These are phyloP conservation scores for Eristalis tenax DNA, from an alignment of 2,888 invertebrate species.

Conservation along the genomic window DNA sequence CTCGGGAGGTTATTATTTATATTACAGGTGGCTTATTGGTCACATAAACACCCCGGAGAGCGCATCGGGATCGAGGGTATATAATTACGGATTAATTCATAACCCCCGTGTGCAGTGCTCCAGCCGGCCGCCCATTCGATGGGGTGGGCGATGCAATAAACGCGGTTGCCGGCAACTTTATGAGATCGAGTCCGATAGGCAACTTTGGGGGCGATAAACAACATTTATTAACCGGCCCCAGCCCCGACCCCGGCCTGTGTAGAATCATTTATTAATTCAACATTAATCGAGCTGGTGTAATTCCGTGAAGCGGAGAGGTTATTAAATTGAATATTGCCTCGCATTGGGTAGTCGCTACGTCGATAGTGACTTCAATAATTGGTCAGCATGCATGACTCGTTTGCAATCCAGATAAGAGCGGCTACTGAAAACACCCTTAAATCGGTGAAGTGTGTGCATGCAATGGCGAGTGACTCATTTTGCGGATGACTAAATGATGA, in stretches of 20 bases:
- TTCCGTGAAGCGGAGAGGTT: slow-evolving; percentile 32
- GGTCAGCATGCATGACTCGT: neutral
- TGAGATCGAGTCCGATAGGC: slow-evolving; percentile 1
- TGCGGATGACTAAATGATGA: too few species aligned
- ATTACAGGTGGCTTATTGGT: slow-evolving; percentile 63
- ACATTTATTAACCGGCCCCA: slow-evolving; percentile 54
- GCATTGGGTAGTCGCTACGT: neutral
- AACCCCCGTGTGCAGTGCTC: neutral
- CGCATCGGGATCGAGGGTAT: slow-evolving; percentile 39
- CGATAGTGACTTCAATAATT: slow-evolving; percentile 5
- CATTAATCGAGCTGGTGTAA: slow-evolving; percentile 64
- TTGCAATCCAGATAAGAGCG: neutral
- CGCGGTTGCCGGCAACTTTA: slow-evolving; percentile 20
- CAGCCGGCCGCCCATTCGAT: neutral
- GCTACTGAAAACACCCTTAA: neutral
- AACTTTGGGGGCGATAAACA: slow-evolving; percentile 52
- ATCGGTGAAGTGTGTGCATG: too few species aligned
- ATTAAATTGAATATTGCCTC: slow-evolving; percentile 26
- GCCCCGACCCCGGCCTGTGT: neutral
- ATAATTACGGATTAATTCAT: slow-evolving; percentile 63
- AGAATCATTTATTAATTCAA: slow-evolving; percentile 58
- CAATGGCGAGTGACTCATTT: too few species aligned
- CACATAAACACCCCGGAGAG: slow-evolving; percentile 44
- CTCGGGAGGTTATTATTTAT: slow-evolving; percentile 71
- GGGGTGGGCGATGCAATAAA: slow-evolving; percentile 48